Evolutionary conservation across 2,888 invertebrate species (phyloP).

Genomic region (Tipula lateralis): DNA sequence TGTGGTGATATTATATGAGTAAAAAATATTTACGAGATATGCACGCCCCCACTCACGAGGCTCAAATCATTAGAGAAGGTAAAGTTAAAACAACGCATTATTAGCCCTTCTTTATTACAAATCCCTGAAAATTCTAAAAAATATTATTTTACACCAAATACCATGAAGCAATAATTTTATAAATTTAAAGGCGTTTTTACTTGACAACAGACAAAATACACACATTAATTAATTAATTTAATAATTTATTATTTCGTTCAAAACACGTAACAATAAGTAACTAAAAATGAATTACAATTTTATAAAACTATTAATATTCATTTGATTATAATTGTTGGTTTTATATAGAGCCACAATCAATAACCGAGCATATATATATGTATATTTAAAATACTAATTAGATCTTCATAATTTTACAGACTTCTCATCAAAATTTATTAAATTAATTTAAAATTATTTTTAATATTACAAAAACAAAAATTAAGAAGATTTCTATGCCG

Average conservation of each 20-base stretch:
- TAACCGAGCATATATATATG: neutral
- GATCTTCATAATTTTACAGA: neutral
- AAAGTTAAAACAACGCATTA: neutral
- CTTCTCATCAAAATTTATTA: neutral
- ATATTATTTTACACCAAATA: too few species aligned
- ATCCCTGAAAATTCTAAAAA: too few species aligned
- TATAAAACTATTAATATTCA: neutral
- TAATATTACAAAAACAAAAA: neutral
- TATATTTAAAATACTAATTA: neutral
- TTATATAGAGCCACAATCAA: neutral
- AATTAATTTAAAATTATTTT: neutral
- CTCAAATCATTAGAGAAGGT: too few species aligned
- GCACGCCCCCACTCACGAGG: too few species aligned
- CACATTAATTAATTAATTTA: neutral
- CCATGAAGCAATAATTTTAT: neutral
- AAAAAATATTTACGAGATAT: too few species aligned
- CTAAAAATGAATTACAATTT: neutral
- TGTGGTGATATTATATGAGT: too few species aligned
- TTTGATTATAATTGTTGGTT: neutral
- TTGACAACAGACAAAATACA: neutral
- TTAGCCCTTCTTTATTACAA: too few species aligned
- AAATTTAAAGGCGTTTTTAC: neutral
- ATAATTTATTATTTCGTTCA: neutral
- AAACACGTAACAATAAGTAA: neutral
- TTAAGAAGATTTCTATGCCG: neutral